These are phyloP conservation scores for Oithona nana DNA, from an alignment of 2,888 invertebrate genomes.

Conservation along the genomic window DNA sequence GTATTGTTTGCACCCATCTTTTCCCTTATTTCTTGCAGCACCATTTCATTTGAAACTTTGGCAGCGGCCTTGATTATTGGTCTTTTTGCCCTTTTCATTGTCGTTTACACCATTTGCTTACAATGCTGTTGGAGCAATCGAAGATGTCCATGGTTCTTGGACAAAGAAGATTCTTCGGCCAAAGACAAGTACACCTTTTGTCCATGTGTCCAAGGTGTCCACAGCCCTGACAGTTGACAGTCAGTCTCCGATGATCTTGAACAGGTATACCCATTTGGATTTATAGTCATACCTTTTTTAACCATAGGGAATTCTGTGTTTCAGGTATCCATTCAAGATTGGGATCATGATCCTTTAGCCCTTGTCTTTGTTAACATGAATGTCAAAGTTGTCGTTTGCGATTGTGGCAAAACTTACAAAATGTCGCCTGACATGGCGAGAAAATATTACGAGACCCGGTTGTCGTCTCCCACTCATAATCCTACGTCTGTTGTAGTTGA, in stretches of 20 bases:
- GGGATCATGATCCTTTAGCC: neutral
- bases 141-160: neutral
- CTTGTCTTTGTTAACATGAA: neutral
- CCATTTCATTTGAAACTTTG: neutral
- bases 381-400: neutral
- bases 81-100: neutral
- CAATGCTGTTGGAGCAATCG: conserved; percentile 2
- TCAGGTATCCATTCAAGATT: neutral
- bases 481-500: too few species aligned
- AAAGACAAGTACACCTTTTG: neutral
- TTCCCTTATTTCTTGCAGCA: too few species aligned
- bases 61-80: neutral
- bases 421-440: neutral
- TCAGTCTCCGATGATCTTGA: neutral
- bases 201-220: neutral
- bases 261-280: too few species aligned
- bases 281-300: too few species aligned
- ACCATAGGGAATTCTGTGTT: too few species aligned
- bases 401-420: conserved; percentile 4
- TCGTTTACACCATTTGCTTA: neutral
- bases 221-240: neutral
- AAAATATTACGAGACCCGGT: neutral
- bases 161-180: neutral
- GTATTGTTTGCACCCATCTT: too few species aligned
- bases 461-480: too few species aligned